Evolutionary conservation across 2,797 vertebrate species (phyloP), one percentile per base, ranked within the genome.

Genomic region (Manis javanica): DNA sequence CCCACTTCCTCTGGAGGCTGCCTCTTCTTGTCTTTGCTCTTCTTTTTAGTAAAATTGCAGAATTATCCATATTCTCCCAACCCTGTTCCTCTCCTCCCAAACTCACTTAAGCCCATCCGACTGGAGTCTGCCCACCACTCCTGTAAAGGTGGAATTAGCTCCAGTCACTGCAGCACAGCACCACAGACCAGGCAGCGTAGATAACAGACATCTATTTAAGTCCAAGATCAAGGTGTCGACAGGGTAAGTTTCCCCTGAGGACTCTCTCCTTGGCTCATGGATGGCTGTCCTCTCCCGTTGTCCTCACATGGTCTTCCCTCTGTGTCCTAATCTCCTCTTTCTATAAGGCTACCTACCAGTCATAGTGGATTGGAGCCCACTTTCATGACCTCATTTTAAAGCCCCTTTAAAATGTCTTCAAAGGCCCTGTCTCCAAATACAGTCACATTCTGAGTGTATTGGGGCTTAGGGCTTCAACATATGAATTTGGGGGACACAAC

Each of bases 101-200:
- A 4, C 64, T 34, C 19, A 31, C 77, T n/a, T 8, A 26, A 31
- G 51, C 23, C 77, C 18, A 0, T 9, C 5, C 0, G 15, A 6
- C 2, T 11, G 29, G 63, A 7, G 1, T 10, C 16, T n/a, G 42
- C 78, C 64, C 29, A 0, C 19, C 0, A 3, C 29, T 21, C 37
- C 87, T 64, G 21, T 5, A 10, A 37, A 31, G 26, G 16, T 16
- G 51, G 71, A 24, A 1, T 13, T 57, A 12, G 23, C 57, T 79
- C 37, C 1, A 12, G 31, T 46, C 46, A 13, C 14, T 2, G 0
- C 4, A 3, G 51, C 55, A 23, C 23, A 37, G 46, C 23, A 4
- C 34, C 2, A 19, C 10, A 31, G 57, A 49, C 39, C 7, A 46
- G 39, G 66, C 11, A 18, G 16, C 72, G 53, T 46, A 11, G 37